Base-by-base conservation (phyloP, 2,113 vertebrate species). In the Tringa solitaria region DNA sequence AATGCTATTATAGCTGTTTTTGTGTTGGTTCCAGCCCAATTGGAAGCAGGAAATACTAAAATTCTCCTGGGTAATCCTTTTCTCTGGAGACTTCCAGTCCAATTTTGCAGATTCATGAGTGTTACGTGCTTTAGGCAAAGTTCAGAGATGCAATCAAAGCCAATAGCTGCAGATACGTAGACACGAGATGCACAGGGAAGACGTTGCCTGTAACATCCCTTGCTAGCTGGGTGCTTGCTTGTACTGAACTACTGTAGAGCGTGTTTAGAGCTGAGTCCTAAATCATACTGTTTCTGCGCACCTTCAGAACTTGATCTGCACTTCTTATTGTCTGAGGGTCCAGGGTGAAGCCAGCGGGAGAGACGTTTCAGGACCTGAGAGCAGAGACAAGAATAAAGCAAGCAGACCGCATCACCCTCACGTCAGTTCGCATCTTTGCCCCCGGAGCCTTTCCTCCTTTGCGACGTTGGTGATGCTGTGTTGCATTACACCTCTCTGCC, bases 1-100 rank as follows among this genome's bases (percentile, higher is more conserved):
- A 96, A 92, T 74, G 79, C 83, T 50, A 50, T 95, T 95, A 76
- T 50, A 96, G 77, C 86, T 95, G 94, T 32, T 96, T 94, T 95
- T 94, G 77, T 91, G 80, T 84, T 94, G 92, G 87, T 96, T 97
- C 91, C 96, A 95, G 84, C 86, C 95, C 86, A 93, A 95, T 3
- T 96, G 95, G 96, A 97, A 97, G 96, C 94, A 96, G 96, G 96
- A 96, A 97, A 97, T 96, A 91, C 92, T 92, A 54, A 78, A 95
- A 96, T 84, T 95, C 96, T 95, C 95, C 60, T 84, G 96, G 77
- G 96, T 90, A 96, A 95, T 86, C 65, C 81, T 95, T 80, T 94
- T 92, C 96, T 96, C 96, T 92, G 74, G 96, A 96, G 96, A 96
- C 81, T 95, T 94, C 28, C 37, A 95, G 74, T 92, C 81, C 84